Evolutionary conservation across 2,797 vertebrate genomes (phyloP).

Genomic region (Astyanax mexicanus): DNA sequence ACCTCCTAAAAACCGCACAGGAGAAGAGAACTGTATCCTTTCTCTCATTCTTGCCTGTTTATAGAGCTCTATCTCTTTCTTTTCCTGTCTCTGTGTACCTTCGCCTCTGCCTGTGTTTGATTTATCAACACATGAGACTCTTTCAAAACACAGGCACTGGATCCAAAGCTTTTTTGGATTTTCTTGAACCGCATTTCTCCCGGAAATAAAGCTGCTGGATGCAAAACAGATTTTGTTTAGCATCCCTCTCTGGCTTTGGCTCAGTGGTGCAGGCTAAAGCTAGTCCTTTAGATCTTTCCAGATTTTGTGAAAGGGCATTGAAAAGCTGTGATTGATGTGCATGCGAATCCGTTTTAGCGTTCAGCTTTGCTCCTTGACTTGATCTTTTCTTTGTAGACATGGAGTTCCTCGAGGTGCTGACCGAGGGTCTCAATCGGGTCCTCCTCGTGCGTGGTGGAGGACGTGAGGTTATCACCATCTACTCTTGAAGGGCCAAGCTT

Average conservation of each 20-base stretch:
- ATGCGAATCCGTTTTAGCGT: background rate
- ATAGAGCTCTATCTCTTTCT: no score
- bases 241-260: background rate
- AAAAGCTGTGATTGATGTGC: background rate
- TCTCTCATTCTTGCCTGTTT: background rate
- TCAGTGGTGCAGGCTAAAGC: background rate
- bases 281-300: background rate
- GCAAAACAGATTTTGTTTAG: conserved; percentile 4
- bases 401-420: conserved; percentile 98
- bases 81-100: background rate
- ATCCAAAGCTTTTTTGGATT: background rate
- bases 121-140: conserved; percentile 13
- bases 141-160: background rate
- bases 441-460: conserved; percentile 97
- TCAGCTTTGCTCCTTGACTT: conserved; percentile 54
- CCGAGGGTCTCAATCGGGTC: conserved; percentile 94
- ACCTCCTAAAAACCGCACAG: conserved; percentile 92
- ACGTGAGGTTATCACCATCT: conserved; percentile 98
- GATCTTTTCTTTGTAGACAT: conserved; percentile 83
- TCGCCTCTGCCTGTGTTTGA: background rate
- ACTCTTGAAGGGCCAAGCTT: conserved; percentile 85
- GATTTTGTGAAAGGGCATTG: background rate
- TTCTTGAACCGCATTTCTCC: background rate
- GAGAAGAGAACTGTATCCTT: conserved; percentile 98
- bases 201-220: background rate